Evolutionary conservation across 2,113 vertebrate genomes (phyloP).

Genomic region (Chinchilla lanigera): DNA sequence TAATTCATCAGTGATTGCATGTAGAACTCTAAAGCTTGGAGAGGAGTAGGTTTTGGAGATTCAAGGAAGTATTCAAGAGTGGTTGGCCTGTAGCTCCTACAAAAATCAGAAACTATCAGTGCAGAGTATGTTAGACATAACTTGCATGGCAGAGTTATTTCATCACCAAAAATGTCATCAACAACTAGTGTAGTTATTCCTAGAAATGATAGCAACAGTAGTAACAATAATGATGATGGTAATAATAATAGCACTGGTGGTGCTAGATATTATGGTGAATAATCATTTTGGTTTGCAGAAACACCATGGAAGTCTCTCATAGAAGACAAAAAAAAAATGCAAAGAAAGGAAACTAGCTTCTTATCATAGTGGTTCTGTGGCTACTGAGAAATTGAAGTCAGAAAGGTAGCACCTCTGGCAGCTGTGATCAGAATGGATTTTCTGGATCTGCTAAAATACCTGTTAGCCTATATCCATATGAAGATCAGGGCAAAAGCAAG

Average conservation of each 20-base stretch:
- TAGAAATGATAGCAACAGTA: not conserved
- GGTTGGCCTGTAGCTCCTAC: not conserved
- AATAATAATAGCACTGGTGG: not conserved
- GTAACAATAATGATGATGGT: not conserved
- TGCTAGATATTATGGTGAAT: not conserved
- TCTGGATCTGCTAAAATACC: not conserved
- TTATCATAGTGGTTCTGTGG: not conserved
- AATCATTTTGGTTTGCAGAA: not conserved
- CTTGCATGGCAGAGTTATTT: not conserved
- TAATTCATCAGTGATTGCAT: not conserved
- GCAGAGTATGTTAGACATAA: not conserved
- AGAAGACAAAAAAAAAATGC: not conserved
- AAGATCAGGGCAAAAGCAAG: not conserved
- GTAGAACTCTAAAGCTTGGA: not conserved
- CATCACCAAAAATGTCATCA: not conserved
- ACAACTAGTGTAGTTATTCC: not conserved
- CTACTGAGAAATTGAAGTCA: not conserved
- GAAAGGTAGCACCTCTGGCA: not conserved
- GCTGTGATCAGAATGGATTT: not conserved
- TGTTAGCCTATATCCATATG: not conserved
- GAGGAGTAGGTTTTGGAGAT: not conserved
- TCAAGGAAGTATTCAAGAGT: not conserved
- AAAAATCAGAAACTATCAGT: not conserved
- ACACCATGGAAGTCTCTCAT: not conserved
- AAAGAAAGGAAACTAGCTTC: not conserved